Evolutionary conservation across 2,797 vertebrate genomes (phyloP).

Genomic region (Phoxinus dragarum): DNA sequence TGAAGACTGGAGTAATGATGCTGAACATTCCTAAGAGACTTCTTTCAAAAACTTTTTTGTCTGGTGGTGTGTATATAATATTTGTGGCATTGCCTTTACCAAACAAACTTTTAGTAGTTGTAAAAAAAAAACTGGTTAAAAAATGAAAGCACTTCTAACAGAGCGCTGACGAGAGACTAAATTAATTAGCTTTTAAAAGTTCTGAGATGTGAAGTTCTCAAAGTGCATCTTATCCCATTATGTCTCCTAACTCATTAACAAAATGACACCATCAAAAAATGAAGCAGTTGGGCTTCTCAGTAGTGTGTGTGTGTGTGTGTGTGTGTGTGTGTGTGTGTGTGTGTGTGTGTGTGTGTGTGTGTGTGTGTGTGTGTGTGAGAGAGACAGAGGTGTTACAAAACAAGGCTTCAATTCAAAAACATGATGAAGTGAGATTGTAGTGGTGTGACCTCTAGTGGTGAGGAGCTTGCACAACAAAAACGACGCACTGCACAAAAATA

Average conservation of each 20-base stretch:
- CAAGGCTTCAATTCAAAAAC: not conserved
- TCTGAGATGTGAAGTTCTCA: constrained; percentile 5
- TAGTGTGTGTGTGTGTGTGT: constrained; percentile 31
- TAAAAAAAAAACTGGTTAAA: not conserved
- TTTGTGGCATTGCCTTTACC: not conserved
- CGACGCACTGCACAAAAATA: not conserved
- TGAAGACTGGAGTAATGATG: not conserved
- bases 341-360: not conserved
- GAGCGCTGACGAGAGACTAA: not conserved
- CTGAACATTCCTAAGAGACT: not conserved
- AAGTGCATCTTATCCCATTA: constrained; percentile 20
- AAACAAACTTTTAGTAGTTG: not conserved
- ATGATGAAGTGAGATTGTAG: not conserved
- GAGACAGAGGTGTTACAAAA: constrained; percentile 17
- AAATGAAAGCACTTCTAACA: not conserved
- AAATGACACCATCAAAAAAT: constrained; percentile 16
- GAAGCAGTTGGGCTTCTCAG: constrained; percentile 31
- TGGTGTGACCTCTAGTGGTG: constrained; percentile 43
- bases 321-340: constrained; percentile 10
- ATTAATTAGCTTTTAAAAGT: constrained; percentile 12
- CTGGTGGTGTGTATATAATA: not conserved
- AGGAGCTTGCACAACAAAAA: not conserved
- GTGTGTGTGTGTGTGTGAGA: not conserved
- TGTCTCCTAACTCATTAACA: constrained; percentile 12
- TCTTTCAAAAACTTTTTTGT: not conserved